phyloP scores from a whole-genome alignment of 2,797 vertebrate genomes.

The Rhadinocentrus ornatus region DNA sequence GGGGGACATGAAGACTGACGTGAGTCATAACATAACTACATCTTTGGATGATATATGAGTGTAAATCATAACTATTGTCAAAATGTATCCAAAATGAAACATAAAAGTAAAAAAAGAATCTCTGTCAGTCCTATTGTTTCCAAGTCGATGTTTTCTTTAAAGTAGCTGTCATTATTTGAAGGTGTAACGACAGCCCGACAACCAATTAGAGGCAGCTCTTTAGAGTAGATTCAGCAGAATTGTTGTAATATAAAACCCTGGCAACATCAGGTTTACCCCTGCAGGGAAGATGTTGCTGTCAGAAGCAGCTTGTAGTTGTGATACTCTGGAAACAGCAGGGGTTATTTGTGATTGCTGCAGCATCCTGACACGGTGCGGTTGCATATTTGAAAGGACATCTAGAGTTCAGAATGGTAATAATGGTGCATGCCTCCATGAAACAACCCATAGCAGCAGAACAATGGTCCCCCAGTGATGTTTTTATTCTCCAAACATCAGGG shows the following conservation, averaged over 20 bases:
- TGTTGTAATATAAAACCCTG: conserved; percentile 39
- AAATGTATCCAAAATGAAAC: conserved; percentile 38
- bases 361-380: conserved; percentile 27
- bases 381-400: conserved; percentile 33
- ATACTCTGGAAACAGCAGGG: conserved; percentile 40
- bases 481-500: conserved; percentile 60
- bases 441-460: conserved; percentile 13
- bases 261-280: conserved; percentile 26
- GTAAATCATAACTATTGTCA: conserved; percentile 44
- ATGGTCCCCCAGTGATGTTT: conserved; percentile 46
- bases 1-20: conserved; percentile 25
- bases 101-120: conserved; percentile 64
- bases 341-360: conserved; percentile 36
- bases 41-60: conserved; percentile 26
- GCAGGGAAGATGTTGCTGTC: conserved; percentile 17
- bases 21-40: conserved; percentile 28
- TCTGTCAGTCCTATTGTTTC: conserved; percentile 58
- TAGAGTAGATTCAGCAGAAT: conserved; percentile 42
- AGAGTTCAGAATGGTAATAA: conserved; percentile 15
- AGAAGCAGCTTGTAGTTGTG: conserved; percentile 27
- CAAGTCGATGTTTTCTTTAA: conserved; percentile 61
- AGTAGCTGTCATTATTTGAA: conserved; percentile 70
- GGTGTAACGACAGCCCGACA: conserved; percentile 66
- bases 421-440: conserved; percentile 18
- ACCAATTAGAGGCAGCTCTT: conserved; percentile 70